A percentile compares a stretch with the other conserved stretches of the same genome.
These are phyloP conservation scores for Leiothrix lutea DNA, from an alignment of 2,113 vertebrate genomes.

Conservation along the genomic window DNA sequence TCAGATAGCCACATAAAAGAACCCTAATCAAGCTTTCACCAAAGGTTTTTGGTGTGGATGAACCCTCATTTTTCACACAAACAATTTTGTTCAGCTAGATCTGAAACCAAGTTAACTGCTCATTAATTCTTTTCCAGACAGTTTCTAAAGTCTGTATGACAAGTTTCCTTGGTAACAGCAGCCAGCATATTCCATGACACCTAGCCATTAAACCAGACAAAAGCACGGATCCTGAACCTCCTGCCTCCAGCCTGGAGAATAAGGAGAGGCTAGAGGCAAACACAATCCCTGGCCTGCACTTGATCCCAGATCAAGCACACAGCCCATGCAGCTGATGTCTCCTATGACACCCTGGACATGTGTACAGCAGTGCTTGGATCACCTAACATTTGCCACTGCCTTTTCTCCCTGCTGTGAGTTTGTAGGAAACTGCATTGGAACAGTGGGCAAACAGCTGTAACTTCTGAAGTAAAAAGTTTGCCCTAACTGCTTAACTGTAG, in stretches of 20 bases:
- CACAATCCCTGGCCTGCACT: rapidly evolving
- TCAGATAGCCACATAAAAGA: not conserved
- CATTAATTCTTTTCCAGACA: conserved; percentile 32
- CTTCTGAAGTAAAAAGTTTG: not conserved
- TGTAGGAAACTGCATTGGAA: not conserved
- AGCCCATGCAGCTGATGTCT: too few species aligned
- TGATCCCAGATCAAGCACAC: not conserved
- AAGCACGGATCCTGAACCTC: not conserved
- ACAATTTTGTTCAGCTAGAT: not conserved
- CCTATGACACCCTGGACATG: rapidly evolving
- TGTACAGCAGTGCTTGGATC: not conserved
- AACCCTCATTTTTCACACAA: not conserved
- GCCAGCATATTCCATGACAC: not conserved
- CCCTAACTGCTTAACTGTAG: not conserved
- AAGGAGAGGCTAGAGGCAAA: not conserved
- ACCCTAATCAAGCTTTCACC: not conserved
- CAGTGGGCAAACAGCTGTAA: not conserved
- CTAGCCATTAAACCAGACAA: not conserved
- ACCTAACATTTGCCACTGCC: not conserved
- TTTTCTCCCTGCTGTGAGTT: not conserved
- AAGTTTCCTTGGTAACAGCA: conserved; percentile 53
- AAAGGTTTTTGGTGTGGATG: not conserved
- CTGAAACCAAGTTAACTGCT: conserved; percentile 31
- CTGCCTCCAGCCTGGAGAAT: not conserved
- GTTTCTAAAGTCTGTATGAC: not conserved